Conservation (phyloP, 2,888 invertebrate genomes). For the Pimpla rufipes region DNA sequence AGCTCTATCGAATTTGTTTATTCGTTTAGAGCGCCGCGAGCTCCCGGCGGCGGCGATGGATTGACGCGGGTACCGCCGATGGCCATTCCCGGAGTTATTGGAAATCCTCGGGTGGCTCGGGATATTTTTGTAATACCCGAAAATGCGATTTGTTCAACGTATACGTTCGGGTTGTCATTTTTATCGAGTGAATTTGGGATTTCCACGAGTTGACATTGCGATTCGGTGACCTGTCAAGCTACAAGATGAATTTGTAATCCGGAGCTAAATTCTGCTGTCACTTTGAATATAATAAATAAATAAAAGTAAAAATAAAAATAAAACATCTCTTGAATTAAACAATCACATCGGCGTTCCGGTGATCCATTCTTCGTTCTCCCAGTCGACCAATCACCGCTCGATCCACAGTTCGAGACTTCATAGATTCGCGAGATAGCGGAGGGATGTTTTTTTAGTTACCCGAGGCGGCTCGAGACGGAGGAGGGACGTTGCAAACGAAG, state of each 20-base stretch:
- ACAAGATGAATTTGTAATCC: too few relatives aligned
- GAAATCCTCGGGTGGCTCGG: too few relatives aligned
- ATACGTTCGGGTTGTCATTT: too few relatives aligned
- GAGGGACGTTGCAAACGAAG: constrained; percentile 26
- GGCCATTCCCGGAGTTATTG: neutral
- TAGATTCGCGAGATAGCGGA: constrained; percentile 2
- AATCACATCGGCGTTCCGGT: neutral
- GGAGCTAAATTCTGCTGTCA: too few relatives aligned
- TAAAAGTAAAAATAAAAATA: neutral
- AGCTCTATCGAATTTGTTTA: constrained; percentile 28
- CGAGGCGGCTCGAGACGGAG: neutral
- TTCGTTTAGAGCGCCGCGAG: neutral
- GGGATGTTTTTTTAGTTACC: neutral
- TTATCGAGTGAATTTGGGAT: too few relatives aligned
- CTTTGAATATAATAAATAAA: neutral
- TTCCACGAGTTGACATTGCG: too few relatives aligned
- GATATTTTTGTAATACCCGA: too few relatives aligned
- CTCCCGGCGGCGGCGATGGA: neutral
- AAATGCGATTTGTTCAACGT: too few relatives aligned
- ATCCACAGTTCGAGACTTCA: neutral
- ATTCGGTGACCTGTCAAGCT: too few relatives aligned
- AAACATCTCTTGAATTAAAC: neutral
- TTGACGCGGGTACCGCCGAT: neutral
- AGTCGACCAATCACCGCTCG: neutral
- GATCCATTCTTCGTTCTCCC: neutral